Conservation (phyloP, 2,888 invertebrate species). For the Oligia strigilis region DNA sequence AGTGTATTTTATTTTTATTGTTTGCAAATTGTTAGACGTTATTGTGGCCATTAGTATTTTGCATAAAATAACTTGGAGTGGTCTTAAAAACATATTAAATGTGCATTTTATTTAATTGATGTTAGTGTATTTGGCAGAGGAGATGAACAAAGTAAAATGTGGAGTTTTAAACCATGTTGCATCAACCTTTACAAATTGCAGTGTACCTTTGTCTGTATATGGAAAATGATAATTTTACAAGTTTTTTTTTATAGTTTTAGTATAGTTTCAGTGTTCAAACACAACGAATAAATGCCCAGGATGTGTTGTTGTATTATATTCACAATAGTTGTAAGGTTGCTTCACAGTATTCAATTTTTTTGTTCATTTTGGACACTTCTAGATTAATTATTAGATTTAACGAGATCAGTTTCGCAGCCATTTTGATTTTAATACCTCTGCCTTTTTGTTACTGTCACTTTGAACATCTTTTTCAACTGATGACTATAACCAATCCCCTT, state of each 20-base stretch:
- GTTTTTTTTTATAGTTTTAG: conserved; percentile 68
- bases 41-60: conserved; percentile 82
- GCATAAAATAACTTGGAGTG: conserved; percentile 68
- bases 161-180: conserved; percentile 50
- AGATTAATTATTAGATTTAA: conserved; percentile 73
- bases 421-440: conserved; percentile 79
- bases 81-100: conserved; percentile 60
- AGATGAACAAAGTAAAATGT: conserved; percentile 69
- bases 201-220: conserved; percentile 66
- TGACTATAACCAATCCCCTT: conserved; percentile 67
- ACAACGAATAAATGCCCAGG: conserved; percentile 82
- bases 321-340: conserved; percentile 79
- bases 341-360: conserved; percentile 81
- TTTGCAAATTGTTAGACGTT: conserved; percentile 68
- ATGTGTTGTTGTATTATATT: conserved; percentile 81
- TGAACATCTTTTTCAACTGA: conserved; percentile 59
- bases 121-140: conserved; percentile 76
- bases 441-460: conserved; percentile 71
- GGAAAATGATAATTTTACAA: conserved; percentile 58
- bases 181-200: conserved; percentile 65
- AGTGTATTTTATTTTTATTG: conserved; percentile 60
- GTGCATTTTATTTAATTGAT: conserved; percentile 63
- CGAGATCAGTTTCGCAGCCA: conserved; percentile 71
- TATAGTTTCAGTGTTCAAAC: conserved; percentile 79
- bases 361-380: conserved; percentile 70